Conservation (phyloP, 1,140 invertebrate genomes). For the Nasonia longicornis region DNA sequence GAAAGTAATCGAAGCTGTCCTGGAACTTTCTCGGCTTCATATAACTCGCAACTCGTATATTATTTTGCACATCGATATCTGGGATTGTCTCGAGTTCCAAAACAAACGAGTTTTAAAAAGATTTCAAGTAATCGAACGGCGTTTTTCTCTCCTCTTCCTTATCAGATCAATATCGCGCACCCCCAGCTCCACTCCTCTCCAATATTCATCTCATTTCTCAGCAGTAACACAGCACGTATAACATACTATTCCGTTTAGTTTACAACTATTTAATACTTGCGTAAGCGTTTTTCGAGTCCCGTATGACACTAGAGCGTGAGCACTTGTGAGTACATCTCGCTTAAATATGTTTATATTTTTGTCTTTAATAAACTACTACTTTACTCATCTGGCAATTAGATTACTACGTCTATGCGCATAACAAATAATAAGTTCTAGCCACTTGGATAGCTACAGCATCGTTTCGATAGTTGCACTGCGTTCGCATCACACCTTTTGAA, state of each 20-base stretch:
- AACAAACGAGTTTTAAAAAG: background rate
- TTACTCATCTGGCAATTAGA: constrained; percentile 8
- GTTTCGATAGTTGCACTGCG: no score
- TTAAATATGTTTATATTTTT: constrained; percentile 28
- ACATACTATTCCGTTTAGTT: constrained; percentile 38
- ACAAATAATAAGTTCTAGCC: constrained; percentile 19
- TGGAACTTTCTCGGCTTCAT: background rate
- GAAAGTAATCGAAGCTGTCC: background rate
- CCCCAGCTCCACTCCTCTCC: background rate
- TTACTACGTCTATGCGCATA: constrained; percentile 27
- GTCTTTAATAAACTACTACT: constrained; percentile 38
- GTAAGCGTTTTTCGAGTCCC: constrained; percentile 45
- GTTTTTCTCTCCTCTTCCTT: background rate
- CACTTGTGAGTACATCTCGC: constrained; percentile 12
- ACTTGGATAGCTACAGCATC: constrained; percentile 11
- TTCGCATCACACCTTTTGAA: no score
- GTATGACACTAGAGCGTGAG: constrained; percentile 30
- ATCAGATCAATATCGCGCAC: background rate
- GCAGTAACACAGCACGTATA: constrained; percentile 39
- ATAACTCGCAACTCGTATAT: background rate
- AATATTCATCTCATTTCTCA: constrained; percentile 26
- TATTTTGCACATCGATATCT: constrained; percentile 12
- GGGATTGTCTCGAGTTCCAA: constrained; percentile 33
- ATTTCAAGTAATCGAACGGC: constrained; percentile 22
- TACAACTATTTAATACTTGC: constrained; percentile 44